phyloP scores from a whole-genome alignment of 2,888 invertebrate species.

The Caenorhabditis zanzibari region DNA sequence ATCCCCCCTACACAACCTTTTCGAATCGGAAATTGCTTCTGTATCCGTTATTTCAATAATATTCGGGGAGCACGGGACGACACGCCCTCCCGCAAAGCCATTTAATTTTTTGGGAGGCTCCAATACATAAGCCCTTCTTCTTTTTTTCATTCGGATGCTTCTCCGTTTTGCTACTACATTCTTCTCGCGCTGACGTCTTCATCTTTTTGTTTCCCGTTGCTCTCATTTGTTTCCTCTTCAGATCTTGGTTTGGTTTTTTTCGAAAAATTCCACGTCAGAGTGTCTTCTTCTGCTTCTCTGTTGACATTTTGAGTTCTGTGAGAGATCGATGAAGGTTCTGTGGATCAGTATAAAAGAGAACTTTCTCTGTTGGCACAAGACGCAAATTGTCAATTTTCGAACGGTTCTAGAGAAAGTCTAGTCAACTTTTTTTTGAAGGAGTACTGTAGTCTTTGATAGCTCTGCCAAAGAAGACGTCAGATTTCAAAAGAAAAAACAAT shows the following conservation, averaged over 20 bases:
- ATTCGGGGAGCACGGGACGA: not conserved
- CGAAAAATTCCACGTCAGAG: not conserved
- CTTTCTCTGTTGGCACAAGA: conserved; percentile 20
- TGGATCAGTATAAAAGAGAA: conserved; percentile 20
- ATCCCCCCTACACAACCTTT: not conserved
- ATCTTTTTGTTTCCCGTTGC: not conserved
- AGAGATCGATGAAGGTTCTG: conserved; percentile 34
- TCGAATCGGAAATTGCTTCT: conserved; percentile 22
- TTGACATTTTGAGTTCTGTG: conserved; percentile 22
- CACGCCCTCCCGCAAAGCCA: conserved; percentile 18
- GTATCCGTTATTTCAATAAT: conserved; percentile 21
- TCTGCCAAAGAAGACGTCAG: not conserved
- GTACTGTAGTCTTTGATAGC: too few relatives aligned
- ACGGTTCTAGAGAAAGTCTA: not conserved
- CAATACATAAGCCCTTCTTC: not conserved
- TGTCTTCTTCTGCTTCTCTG: not conserved
- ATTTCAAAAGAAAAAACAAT: not conserved
- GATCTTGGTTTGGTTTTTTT: conserved; percentile 3
- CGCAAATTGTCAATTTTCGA: not conserved
- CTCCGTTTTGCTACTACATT: not conserved
- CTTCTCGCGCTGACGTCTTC: conserved; percentile 1
- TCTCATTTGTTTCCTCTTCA: conserved; percentile 5
- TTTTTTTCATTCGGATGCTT: not conserved
- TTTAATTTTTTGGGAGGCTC: not conserved
- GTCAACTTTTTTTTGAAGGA: too few relatives aligned